A percentile compares a stretch with the other conserved stretches of the same genome.
Conservation (phyloP, 23 tunicate genomes). For the Styela clava region DNA sequence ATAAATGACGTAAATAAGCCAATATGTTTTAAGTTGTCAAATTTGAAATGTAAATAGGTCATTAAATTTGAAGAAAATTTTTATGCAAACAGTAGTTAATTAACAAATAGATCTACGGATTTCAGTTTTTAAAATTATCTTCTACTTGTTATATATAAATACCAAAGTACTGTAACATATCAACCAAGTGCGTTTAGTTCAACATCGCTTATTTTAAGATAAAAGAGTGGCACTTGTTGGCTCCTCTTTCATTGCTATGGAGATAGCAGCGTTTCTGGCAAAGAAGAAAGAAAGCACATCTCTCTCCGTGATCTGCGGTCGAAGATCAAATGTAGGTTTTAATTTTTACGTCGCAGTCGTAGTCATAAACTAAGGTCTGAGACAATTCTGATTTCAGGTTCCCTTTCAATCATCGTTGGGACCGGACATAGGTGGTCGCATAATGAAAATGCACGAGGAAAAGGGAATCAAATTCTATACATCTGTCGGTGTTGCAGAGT, state of each 20-base stretch:
- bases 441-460: conserved; percentile 64
- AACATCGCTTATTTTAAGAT: too few species aligned
- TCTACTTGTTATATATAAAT: too few species aligned
- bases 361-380: not conserved
- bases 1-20: too few species aligned
- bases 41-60: too few species aligned
- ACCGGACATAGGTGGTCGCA: conserved; percentile 33
- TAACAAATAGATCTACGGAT: too few species aligned
- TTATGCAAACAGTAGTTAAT: too few species aligned
- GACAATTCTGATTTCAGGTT: conserved; percentile 16
- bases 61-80: too few species aligned
- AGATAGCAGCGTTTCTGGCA: conserved; percentile 61
- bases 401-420: conserved; percentile 73
- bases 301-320: conserved; percentile 67
- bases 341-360: not conserved
- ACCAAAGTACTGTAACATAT: too few species aligned
- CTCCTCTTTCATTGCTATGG: conserved; percentile 88
- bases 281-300: conserved; percentile 39
- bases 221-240: conserved; percentile 67
- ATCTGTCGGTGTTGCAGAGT: conserved; percentile 27
- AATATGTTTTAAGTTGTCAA: too few species aligned
- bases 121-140: too few species aligned
- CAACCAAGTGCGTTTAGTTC: too few species aligned
- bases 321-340: conserved; percentile 41
- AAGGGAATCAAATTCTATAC: conserved; percentile 62